Evolutionary conservation across 2,888 invertebrate species (phyloP), one percentile per base, ranked within the genome.

Genomic region (Alitta virens): DNA sequence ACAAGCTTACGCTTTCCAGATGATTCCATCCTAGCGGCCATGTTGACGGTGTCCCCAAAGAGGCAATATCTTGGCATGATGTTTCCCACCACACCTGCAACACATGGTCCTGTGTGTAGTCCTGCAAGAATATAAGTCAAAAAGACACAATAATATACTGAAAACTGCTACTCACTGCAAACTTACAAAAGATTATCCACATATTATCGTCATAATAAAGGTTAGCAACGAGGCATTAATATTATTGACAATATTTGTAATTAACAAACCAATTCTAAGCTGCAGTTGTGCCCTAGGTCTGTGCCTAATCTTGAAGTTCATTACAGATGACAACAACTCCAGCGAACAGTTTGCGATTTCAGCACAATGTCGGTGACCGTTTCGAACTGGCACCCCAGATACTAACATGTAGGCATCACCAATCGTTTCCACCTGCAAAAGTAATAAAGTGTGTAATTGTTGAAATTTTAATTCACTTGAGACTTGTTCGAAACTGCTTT

Each of bases 251-350:
- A n/a, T n/a, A n/a, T n/a, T n/a, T n/a, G n/a, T n/a, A n/a, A n/a
- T n/a, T n/a, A n/a, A n/a, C n/a, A n/a, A n/a, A 60, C 79, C 79
- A 18, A 76, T 74, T 24, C 78, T 69, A 26, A 78, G 67, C 58
- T 76, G 75, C 16, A 79, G 70, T 46, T 75, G 69, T 26, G 72
- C 72, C 3, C 72, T 69, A 2, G 79, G 76, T 26, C 73, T 67
- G 59, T 79, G 79, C 1, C 74, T 71, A 54, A 79, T 76, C 53
- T 71, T 70, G 67, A 78, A 76, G 58, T 90, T 65, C 7, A 70
- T 88, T 14, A 77, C 75, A 1, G 75, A 73, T 52, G 73, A 74
- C 7, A 79, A 67, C 14, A 80, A 70, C 57, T 78, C 76, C n/a
- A 80, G 72, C 5, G 78, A 77, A 73, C 78, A 77, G 53, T 75